These are phyloP conservation scores for Amblyopsis hoosieri DNA, from an alignment of 2,797 vertebrate genomes.

Conservation along the genomic window DNA sequence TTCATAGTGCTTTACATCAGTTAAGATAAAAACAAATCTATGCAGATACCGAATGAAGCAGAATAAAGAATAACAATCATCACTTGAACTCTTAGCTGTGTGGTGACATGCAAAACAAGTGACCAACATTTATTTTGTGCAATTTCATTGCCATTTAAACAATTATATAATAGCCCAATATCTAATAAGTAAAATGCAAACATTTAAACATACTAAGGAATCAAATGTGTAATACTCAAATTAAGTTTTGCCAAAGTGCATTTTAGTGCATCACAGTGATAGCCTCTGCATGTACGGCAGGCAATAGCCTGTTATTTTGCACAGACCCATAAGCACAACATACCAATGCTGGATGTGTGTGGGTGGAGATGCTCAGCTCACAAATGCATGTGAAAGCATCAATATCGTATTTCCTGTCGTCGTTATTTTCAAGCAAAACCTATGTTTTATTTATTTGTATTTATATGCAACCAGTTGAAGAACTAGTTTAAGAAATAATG, in stretches of 20 bases:
- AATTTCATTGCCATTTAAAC: background rate
- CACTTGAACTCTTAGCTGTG: too few species aligned
- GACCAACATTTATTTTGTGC: too few species aligned
- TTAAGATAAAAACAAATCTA: too few species aligned
- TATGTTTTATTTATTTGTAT: conserved; percentile 29
- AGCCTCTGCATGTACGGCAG: conserved; percentile 31
- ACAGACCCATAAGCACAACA: conserved; percentile 48
- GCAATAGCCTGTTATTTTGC: conserved; percentile 46
- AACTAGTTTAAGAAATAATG: conserved; percentile 10
- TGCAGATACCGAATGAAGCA: background rate
- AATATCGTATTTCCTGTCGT: conserved; percentile 84
- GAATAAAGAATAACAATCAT: background rate
- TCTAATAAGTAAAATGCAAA: too few species aligned
- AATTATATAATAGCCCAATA: background rate
- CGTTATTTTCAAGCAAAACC: conserved; percentile 73
- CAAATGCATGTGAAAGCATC: conserved; percentile 75
- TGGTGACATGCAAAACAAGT: too few species aligned
- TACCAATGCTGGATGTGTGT: conserved; percentile 64
- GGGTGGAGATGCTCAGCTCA: conserved; percentile 69
- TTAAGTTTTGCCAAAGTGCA: background rate
- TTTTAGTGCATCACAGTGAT: conserved; percentile 17
- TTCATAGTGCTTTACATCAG: too few species aligned
- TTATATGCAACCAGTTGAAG: conserved; percentile 19
- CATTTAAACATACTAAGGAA: too few species aligned
- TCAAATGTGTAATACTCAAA: background rate